These are phyloP conservation scores for Ormyrus nitidulus DNA, from an alignment of 2,888 invertebrate genomes.

Conservation along the genomic window DNA sequence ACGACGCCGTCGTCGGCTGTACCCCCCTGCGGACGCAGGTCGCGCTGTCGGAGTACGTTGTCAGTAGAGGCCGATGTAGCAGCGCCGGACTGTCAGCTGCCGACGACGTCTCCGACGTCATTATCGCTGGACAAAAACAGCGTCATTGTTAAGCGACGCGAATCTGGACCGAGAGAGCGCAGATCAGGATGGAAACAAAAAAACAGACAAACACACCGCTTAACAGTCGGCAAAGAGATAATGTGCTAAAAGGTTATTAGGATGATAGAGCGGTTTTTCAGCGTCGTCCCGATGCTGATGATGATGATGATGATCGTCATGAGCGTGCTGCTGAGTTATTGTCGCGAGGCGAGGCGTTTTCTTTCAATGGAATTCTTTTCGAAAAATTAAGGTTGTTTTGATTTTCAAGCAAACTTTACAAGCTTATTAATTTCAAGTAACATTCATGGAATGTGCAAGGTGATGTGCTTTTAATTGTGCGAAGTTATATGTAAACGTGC, in stretches of 20 bases:
- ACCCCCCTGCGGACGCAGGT: slow-evolving; percentile 43
- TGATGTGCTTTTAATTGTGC: too few species aligned
- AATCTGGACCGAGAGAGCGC: background rate
- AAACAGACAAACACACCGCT: background rate
- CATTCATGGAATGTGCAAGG: too few species aligned
- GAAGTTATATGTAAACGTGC: too few species aligned
- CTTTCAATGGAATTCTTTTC: too few species aligned
- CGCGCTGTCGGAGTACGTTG: slow-evolving; percentile 63
- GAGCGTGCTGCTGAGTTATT: too few species aligned
- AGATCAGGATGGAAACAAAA: background rate
- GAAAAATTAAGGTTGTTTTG: too few species aligned
- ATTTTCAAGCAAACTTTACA: too few species aligned
- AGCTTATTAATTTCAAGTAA: too few species aligned
- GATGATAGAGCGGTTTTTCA: too few species aligned
- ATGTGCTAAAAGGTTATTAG: background rate
- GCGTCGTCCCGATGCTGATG: background rate
- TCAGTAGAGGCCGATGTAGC: slow-evolving; percentile 69
- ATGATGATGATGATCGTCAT: background rate
- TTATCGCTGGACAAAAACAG: slow-evolving; percentile 64
- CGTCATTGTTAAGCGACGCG: slow-evolving; percentile 34
- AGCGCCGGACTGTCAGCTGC: slow-evolving; percentile 70
- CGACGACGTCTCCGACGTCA: slow-evolving; percentile 71
- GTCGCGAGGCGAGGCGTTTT: too few species aligned
- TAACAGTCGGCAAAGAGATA: background rate
- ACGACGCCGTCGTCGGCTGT: background rate